Conservation (phyloP, 1,140 invertebrate species). For the Cephus cinctus region DNA sequence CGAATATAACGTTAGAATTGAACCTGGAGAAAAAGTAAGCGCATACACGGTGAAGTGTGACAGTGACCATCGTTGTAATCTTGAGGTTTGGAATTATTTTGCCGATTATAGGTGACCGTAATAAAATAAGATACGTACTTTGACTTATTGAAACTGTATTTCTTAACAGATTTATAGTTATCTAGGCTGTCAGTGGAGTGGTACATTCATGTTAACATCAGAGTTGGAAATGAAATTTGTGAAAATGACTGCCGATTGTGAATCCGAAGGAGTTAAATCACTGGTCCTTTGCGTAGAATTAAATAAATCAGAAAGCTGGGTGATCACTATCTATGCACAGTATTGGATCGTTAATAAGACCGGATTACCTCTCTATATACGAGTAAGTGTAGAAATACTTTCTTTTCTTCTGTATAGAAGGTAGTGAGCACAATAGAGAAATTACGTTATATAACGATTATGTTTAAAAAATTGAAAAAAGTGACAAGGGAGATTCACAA, state of each 20-base stretch:
- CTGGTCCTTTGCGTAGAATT: conserved; percentile 68
- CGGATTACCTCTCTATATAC: conserved; percentile 72
- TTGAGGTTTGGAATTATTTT: conserved; percentile 68
- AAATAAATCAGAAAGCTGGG: conserved; percentile 60
- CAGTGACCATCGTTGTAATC: conserved; percentile 59
- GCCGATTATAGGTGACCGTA: no score
- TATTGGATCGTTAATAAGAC: conserved; percentile 94
- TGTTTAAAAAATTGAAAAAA: not conserved
- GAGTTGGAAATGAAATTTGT: conserved; percentile 69
- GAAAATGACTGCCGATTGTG: conserved; percentile 66
- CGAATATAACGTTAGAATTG: conserved; percentile 61
- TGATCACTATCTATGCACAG: conserved; percentile 74
- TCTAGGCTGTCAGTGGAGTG: conserved; percentile 69
- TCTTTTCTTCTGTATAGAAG: no score
- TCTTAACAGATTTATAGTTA: conserved; percentile 62
- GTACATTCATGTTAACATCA: conserved; percentile 65
- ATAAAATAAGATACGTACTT: no score
- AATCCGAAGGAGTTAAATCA: conserved; percentile 66
- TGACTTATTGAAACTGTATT: no score
- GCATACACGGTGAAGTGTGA: conserved; percentile 66
- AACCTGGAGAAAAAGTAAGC: conserved; percentile 70
- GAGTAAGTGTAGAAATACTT: conserved; percentile 67
- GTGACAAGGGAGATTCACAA: not conserved
- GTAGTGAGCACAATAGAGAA: no score
- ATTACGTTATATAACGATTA: not conserved